phyloP scores from a whole-genome alignment of 2,797 vertebrate species.

The Manis javanica region DNA sequence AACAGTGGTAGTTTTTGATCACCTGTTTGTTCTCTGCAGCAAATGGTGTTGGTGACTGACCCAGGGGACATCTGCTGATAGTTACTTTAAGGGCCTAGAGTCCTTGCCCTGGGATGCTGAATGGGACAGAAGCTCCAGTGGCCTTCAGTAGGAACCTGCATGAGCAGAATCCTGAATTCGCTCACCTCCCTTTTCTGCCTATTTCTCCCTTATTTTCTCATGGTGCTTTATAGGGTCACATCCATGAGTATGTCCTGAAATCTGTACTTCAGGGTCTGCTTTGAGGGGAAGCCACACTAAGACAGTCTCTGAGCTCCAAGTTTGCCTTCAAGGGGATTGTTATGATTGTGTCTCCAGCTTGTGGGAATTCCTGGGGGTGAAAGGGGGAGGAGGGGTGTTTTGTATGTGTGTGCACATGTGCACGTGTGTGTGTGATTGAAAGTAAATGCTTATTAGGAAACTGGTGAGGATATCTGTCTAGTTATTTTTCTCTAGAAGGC shows the following conservation, averaged over 20 bases:
- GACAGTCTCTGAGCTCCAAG: not conserved
- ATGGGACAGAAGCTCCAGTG: too few relatives aligned
- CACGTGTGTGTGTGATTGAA: not conserved
- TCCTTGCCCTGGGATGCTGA: not conserved
- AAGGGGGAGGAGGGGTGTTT: not conserved
- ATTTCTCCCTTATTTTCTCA: not conserved
- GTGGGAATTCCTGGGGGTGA: not conserved
- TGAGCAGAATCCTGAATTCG: not conserved
- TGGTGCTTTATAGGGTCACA: not conserved
- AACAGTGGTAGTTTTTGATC: not conserved
- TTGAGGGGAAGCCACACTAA: not conserved
- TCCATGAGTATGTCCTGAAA: not conserved
- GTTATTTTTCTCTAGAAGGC: not conserved
- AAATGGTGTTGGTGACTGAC: not conserved
- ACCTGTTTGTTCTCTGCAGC: not conserved
- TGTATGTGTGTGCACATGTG: not conserved
- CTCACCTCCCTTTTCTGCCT: not conserved
- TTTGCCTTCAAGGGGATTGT: not conserved
- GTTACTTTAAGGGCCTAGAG: not conserved
- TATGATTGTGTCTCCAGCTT: not conserved
- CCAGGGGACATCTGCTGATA: not conserved
- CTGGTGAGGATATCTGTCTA: not conserved
- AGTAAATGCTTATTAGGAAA: not conserved
- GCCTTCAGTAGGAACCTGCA: not conserved
- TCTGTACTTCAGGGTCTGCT: not conserved